These are phyloP conservation scores for Otolemur garnettii DNA, from an alignment of 2,113 vertebrate genomes.

Conservation along the genomic window DNA sequence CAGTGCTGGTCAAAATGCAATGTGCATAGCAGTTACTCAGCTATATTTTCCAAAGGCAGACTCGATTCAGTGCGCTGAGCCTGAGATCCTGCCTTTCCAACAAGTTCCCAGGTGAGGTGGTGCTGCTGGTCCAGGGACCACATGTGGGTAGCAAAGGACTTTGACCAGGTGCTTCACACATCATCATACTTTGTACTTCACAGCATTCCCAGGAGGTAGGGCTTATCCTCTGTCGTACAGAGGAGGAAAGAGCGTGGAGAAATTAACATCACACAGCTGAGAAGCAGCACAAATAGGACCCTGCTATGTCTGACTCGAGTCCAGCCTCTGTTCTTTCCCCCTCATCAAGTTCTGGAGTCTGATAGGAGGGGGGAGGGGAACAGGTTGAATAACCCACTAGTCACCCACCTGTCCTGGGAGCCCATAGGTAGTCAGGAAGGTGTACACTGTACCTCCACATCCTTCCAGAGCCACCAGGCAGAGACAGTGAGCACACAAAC, in stretches of 20 bases:
- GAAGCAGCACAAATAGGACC: not conserved
- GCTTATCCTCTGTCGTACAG: not conserved
- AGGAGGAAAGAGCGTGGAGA: not conserved
- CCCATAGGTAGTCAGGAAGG: not conserved
- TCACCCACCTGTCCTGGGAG: not conserved
- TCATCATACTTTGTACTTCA: not conserved
- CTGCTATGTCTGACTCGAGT: not conserved
- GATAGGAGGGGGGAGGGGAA: not conserved
- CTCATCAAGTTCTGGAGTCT: not conserved
- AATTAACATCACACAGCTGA: not conserved
- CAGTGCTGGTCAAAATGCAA: not conserved
- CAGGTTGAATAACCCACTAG: not conserved
- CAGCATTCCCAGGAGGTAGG: not conserved
- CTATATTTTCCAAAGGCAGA: not conserved
- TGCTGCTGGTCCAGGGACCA: not conserved
- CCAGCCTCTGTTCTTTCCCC: not conserved
- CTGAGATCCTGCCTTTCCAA: not conserved
- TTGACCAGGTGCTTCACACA: not conserved
- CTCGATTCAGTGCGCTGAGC: not conserved
- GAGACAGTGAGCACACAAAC: not conserved
- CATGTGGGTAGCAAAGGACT: not conserved
- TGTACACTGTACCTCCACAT: fast-evolving
- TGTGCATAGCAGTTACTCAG: fast-evolving
- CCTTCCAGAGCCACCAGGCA: not conserved
- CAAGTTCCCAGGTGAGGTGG: not conserved